Evolutionary conservation across 2,113 vertebrate genomes (phyloP).

Genomic region (Prolemur simus): DNA sequence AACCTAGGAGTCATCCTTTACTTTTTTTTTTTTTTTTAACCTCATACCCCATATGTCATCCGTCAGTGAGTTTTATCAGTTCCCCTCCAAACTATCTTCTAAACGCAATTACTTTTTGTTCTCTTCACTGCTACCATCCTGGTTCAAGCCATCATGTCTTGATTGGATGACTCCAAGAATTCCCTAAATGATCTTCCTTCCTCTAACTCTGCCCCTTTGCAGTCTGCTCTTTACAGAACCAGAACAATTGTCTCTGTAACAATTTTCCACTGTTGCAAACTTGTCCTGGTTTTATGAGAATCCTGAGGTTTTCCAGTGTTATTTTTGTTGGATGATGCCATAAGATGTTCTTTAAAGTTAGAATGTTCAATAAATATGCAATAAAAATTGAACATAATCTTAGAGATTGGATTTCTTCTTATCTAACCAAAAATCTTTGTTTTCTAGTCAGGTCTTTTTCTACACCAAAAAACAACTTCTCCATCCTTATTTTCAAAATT

Average conservation of each 20-base stretch:
- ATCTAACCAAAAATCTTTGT: neutral
- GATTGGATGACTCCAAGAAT: neutral
- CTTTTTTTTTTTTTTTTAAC: neutral
- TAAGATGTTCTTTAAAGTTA: constrained; percentile 2
- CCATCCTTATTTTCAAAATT: constrained; percentile 2
- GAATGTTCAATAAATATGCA: neutral
- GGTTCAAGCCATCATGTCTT: neutral
- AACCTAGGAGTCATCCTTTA: neutral
- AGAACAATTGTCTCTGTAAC: neutral
- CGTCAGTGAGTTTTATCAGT: neutral
- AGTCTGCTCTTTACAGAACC: neutral
- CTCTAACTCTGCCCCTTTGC: neutral
- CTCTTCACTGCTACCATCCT: neutral
- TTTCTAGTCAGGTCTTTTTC: neutral
- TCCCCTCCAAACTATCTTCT: neutral
- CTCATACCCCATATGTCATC: neutral
- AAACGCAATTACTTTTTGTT: neutral
- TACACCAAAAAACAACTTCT: neutral
- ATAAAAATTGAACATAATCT: neutral
- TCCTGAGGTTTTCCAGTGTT: neutral
- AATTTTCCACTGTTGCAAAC: neutral
- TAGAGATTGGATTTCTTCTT: neutral
- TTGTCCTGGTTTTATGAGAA: neutral
- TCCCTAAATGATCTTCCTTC: neutral
- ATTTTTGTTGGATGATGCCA: neutral